Conservation (phyloP, 2,113 vertebrate species). For the Scytalopus superciliaris region DNA sequence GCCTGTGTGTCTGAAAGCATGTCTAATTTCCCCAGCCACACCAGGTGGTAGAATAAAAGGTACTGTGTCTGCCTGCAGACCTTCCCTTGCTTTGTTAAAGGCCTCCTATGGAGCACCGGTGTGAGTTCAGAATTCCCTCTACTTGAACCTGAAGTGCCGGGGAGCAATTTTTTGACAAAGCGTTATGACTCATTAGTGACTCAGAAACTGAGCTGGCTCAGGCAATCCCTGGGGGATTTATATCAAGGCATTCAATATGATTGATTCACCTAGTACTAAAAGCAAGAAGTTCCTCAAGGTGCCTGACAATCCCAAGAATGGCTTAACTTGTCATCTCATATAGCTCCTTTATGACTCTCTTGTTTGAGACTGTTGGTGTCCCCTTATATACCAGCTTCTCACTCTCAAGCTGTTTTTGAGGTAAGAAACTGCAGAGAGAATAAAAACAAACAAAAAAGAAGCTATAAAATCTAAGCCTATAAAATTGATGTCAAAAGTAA, state of each 20-base stretch:
- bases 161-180: slow-evolving; percentile 58
- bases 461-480: neutral
- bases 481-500: neutral
- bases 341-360: neutral
- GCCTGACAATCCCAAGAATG: neutral
- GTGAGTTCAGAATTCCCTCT: slow-evolving; percentile 53
- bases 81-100: slow-evolving; percentile 52
- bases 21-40: slow-evolving; percentile 43
- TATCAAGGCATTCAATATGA: slow-evolving; percentile 28
- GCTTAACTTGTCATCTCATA: neutral
- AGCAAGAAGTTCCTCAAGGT: slow-evolving; percentile 12
- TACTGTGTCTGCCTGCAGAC: slow-evolving; percentile 25
- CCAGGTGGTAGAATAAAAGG: slow-evolving; percentile 53
- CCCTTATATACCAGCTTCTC: neutral
- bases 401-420: neutral
- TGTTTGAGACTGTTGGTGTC: neutral
- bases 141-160: slow-evolving; percentile 43
- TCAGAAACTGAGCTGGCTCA: slow-evolving; percentile 30
- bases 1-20: neutral
- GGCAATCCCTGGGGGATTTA: neutral
- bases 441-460: neutral
- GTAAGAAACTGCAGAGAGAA: neutral
- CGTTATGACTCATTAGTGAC: slow-evolving; percentile 55
- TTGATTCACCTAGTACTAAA: neutral
- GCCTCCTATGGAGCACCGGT: slow-evolving; percentile 13